Base-by-base conservation (phyloP, 2,113 vertebrate species). In the Chloroceryle aenea region DNA sequence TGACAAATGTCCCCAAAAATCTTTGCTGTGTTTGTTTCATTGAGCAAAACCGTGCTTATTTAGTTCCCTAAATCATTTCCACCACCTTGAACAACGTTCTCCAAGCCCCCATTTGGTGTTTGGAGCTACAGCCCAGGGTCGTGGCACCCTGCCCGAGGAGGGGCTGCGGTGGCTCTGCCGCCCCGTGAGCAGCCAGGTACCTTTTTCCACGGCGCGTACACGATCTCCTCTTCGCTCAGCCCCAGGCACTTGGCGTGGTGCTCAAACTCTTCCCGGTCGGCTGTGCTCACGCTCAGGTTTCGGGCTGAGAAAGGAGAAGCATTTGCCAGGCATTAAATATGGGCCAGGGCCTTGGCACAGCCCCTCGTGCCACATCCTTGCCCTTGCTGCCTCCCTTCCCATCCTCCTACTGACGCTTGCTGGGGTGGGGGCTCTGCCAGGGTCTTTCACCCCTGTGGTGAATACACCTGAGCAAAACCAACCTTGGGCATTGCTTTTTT, bases 371-470 rank as follows among this genome's bases (percentile, higher is more conserved):
- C 6, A 1, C 3, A 0, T 50, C 56, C 38, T 26, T n/a, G 52
- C 27, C 45, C 36, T 42, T 3, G 10, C 23, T 62, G 47, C 14
- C 13, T 17, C 73, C 29, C 20, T 30, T 30, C 29, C 36, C 0
- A 0, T 8, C 38, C 22, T 85, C 62, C 85, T 48, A 16, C 3
- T 29, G 5, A 20, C 2, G 6, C 19, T n/a, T 14, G 67, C 50
- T 22, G 29, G 1, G 21, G 34, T 0, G 3, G 10, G 59, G 17
- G 17, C 14, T 42, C 52, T 36, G 43, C 11, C 1, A 1, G 61
- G 17, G 18, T 62, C 17, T 66, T 45, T 52, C 11, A 1, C 1
- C 6, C 50, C 4, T 2, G 1, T 0, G 38, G 15, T 4, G 43
- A 78, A 26, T 16, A 29, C 11, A 36, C 10, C 38, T 34, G 23